A percentile compares a stretch with the other conserved stretches of the same genome.
phyloP scores from a whole-genome alignment of 2,888 invertebrate genomes.

The Ephialtes manifestator region DNA sequence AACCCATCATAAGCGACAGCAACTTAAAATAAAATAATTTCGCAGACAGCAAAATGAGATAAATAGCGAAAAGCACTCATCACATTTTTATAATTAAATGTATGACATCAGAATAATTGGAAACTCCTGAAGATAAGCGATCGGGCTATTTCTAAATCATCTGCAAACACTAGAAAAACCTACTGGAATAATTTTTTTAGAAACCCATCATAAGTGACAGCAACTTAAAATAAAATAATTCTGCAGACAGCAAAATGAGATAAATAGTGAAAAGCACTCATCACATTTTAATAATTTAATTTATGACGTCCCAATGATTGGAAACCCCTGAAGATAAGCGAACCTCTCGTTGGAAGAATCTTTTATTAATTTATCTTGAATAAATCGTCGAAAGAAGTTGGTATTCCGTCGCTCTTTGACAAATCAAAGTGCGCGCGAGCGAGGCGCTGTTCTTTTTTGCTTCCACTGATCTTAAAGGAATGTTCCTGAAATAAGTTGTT shows the following conservation, averaged over 20 bases:
- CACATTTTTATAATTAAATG: background rate
- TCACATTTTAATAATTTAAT: background rate
- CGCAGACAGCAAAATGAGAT: background rate
- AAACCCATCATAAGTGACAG: no score
- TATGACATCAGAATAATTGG: background rate
- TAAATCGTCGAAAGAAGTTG: conserved; percentile 57
- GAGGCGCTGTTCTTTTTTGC: background rate
- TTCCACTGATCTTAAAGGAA: background rate
- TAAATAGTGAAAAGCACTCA: background rate
- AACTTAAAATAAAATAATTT: background rate
- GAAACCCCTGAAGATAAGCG: conserved; percentile 58
- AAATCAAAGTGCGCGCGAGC: conserved; percentile 17
- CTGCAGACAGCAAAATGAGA: background rate
- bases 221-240: background rate
- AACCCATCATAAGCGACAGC: background rate
- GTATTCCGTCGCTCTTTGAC: conserved; percentile 16
- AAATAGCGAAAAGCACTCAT: background rate
- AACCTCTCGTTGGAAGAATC: conserved; percentile 57
- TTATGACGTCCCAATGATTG: background rate
- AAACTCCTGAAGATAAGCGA: no score
- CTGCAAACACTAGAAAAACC: conserved; percentile 23
- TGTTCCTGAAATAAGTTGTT: conserved; percentile 9
- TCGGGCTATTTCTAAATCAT: conserved; percentile 53
- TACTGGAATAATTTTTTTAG: background rate
- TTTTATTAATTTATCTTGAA: conserved; percentile 67